A percentile compares a stretch with the other conserved stretches of the same genome.
phyloP scores from a whole-genome alignment of 1,140 invertebrate genomes.

The Latrodectus geometricus region DNA sequence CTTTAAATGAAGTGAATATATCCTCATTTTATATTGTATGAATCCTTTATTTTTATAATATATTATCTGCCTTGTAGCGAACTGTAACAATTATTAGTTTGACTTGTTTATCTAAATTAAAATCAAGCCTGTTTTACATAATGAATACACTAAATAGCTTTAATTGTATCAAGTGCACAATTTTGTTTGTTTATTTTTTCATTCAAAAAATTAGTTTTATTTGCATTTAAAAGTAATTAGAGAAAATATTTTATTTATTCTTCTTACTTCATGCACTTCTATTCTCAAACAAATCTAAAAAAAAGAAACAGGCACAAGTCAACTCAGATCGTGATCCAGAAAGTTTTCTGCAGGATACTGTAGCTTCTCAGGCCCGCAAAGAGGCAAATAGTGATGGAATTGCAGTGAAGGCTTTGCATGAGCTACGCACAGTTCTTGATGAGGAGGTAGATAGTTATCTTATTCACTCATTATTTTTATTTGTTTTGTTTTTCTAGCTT shows the following conservation, averaged over 20 bases:
- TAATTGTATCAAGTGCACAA: no score
- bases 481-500: background rate
- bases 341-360: conserved; percentile 52
- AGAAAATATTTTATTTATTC: background rate
- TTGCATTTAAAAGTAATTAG: background rate
- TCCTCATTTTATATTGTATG: no score
- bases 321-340: conserved; percentile 33
- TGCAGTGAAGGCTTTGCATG: conserved; percentile 57
- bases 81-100: no score
- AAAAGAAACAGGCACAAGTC: conserved; percentile 35
- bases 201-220: no score
- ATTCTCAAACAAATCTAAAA: background rate
- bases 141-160: no score
- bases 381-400: conserved; percentile 52
- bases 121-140: no score
- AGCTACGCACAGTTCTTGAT: conserved; percentile 60
- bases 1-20: no score
- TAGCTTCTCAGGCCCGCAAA: conserved; percentile 56
- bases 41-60: no score
- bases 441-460: conserved; percentile 28
- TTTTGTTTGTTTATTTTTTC: no score
- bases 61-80: no score
- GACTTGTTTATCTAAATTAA: no score
- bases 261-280: background rate
- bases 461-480: background rate